A percentile compares a stretch with the other conserved stretches of the same genome.
Evolutionary conservation across 2,888 invertebrate species (phyloP).

Genomic region (Meiosimyza decipiens): DNA sequence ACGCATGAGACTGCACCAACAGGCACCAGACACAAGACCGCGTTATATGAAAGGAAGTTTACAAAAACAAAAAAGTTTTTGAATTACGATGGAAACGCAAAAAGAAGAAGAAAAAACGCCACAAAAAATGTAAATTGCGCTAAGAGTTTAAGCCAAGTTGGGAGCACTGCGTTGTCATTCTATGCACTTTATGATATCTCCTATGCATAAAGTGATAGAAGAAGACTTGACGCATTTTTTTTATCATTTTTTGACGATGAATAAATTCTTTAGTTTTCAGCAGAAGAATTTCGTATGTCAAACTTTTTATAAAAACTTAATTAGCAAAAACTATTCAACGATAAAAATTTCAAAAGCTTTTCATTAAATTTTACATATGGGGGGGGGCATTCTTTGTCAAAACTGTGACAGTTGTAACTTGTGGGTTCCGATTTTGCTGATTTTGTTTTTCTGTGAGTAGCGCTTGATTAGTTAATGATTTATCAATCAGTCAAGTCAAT

Average conservation of each 20-base stretch:
- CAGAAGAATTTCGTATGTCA: background rate
- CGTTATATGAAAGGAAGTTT: conserved; percentile 1
- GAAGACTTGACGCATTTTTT: background rate
- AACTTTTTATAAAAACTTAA: conserved; percentile 13
- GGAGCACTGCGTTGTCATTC: conserved; percentile 8
- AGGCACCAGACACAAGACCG: conserved; percentile 13
- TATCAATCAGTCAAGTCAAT: no score
- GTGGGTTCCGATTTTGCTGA: no score
- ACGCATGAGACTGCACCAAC: conserved; percentile 12
- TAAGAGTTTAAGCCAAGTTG: conserved; percentile 7
- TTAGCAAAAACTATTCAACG: conserved; percentile 3
- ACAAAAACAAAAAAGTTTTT: background rate
- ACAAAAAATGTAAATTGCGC: background rate
- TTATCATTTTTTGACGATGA: background rate
- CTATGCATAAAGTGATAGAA: background rate
- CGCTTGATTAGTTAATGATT: no score
- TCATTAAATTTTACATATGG: background rate
- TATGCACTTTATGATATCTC: background rate
- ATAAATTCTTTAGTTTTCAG: background rate
- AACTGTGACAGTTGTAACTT: no score
- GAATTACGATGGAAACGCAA: background rate
- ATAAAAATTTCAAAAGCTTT: conserved; percentile 1
- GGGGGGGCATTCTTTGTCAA: no score
- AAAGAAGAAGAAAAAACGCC: no score
- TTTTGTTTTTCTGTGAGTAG: no score